Percentiles rank a stretch among this genome's conserved stretches.
These are phyloP conservation scores for Drosophila ustulata DNA, from an alignment of 2,888 invertebrate species.

Conservation along the genomic window DNA sequence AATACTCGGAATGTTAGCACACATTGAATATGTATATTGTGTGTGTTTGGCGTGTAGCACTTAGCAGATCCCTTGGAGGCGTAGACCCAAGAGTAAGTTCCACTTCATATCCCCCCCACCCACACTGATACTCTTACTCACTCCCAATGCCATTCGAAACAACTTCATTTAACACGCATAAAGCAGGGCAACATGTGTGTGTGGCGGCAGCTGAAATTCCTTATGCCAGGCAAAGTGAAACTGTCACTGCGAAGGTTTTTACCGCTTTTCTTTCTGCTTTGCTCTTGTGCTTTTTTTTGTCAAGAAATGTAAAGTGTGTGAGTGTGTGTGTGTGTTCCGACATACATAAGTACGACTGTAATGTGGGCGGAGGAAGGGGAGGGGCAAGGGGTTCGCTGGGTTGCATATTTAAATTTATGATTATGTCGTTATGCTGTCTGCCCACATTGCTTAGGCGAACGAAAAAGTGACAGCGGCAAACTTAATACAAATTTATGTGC, in stretches of 20 bases:
- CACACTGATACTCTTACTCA: not conserved
- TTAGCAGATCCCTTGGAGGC: slow-evolving; percentile 10
- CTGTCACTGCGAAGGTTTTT: slow-evolving; percentile 69
- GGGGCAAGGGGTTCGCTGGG: slow-evolving; percentile 43
- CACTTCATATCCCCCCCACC: not conserved
- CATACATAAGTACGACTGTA: slow-evolving; percentile 9
- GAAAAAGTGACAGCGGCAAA: slow-evolving; percentile 76
- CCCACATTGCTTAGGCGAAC: slow-evolving; percentile 71
- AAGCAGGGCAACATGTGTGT: slow-evolving; percentile 73
- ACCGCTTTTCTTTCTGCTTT: slow-evolving; percentile 28
- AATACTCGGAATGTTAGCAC: slow-evolving; percentile 3
- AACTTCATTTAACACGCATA: slow-evolving; percentile 77
- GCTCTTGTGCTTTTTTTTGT: slow-evolving; percentile 28
- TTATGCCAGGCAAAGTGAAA: slow-evolving; percentile 75
- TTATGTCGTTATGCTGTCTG: slow-evolving; percentile 81
- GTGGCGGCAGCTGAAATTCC: slow-evolving; percentile 65
- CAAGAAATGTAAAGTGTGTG: slow-evolving; percentile 63
- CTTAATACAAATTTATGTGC: slow-evolving; percentile 83
- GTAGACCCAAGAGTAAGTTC: not conserved
- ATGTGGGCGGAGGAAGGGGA: not conserved
- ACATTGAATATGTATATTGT: not conserved
- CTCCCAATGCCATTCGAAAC: slow-evolving; percentile 32
- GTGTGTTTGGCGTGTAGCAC: slow-evolving; percentile 4
- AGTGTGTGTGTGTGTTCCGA: slow-evolving; percentile 4
- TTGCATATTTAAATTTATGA: slow-evolving; percentile 83